Base-by-base conservation (phyloP, 2,113 vertebrate species). In the Orcinus orca region DNA sequence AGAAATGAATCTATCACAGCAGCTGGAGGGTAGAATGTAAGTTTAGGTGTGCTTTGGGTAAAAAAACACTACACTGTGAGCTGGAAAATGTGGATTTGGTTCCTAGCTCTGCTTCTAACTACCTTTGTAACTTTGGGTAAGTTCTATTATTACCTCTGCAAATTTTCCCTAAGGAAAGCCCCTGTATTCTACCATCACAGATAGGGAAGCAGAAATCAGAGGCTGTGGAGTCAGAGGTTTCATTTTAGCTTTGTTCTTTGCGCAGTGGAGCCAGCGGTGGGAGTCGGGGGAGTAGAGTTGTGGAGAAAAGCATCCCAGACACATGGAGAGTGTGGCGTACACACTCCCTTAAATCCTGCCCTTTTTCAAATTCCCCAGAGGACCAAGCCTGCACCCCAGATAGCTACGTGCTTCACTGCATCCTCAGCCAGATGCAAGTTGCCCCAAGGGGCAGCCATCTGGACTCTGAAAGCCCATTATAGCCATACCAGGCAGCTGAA, bases 401-500 rank as follows among this genome's bases (percentile, higher is more conserved):
- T 31, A 13, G 97, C 97, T 97, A 97, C 92, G 92, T 98, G 97
- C 87, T 68, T 67, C 23, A 0, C 63, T 2, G 73, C 97, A 96
- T 63, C 85, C 38, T 23, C 68, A 6, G 21, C 77, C 96, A 97
- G 95, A 96, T 67, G 92, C 11, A 0, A 44, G 77, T 0, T 53
- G 38, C 81, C 96, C 95, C 44, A 33, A 25, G 14, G 71, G 79
- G 62, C 90, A 29, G 79, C 94, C 94, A 97, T 98, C 97, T 97
- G 97, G 96, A 83, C 41, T 38, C 26, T n/a, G 70, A 92, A 10
- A 63, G 53, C 79, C 89, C 79, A 89, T 96, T 95, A 86, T 17
- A 53, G 74, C 71, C 44, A 0, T 63, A 82, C 73, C 41, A 68
- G 89, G 68, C 83, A 41, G 77, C 74, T 13, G 60, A 70, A 73